Conservation (phyloP, 1,140 invertebrate genomes). For the Tetranychus urticae region DNA sequence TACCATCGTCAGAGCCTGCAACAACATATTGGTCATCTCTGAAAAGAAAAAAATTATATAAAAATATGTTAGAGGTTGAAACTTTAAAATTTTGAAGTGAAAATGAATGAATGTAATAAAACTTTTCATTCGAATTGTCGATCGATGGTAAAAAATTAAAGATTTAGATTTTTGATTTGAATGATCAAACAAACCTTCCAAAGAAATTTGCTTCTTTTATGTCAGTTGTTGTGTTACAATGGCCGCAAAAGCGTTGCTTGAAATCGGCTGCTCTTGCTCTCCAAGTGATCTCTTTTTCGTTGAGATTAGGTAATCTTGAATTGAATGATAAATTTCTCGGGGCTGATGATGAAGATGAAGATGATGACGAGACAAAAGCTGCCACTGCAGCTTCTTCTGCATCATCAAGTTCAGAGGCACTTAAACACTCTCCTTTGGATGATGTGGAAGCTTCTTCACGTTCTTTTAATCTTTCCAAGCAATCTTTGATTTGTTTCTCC, state of each 20-base stretch:
- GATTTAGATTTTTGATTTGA: neutral
- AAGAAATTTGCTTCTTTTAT: conserved; percentile 94
- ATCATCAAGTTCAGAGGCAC: neutral
- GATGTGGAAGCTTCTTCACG: neutral
- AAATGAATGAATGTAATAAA: too few species aligned
- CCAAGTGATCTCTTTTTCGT: conserved; percentile 10
- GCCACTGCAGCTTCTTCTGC: neutral
- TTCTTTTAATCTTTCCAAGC: conserved; percentile 15
- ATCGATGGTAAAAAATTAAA: too few species aligned
- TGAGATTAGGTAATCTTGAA: conserved; percentile 19
- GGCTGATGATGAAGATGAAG: neutral
- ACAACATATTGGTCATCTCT: conserved; percentile 45
- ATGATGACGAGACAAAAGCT: neutral
- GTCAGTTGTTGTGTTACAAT: conserved; percentile 90
- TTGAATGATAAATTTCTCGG: conserved; percentile 6
- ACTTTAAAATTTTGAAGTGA: too few species aligned
- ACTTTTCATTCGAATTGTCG: too few species aligned
- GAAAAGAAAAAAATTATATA: neutral
- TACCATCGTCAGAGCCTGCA: conserved; percentile 78
- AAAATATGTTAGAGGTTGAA: too few species aligned
- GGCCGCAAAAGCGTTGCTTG: conserved; percentile 50
- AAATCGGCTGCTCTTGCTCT: conserved; percentile 24
- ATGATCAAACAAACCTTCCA: conserved; percentile 36
- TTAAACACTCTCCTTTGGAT: neutral
- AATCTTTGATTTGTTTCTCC: conserved; percentile 43